A percentile compares a stretch with the other conserved stretches of the same genome.
Evolutionary conservation across 2,888 invertebrate genomes (phyloP).

Genomic region (Erynnis tages): DNA sequence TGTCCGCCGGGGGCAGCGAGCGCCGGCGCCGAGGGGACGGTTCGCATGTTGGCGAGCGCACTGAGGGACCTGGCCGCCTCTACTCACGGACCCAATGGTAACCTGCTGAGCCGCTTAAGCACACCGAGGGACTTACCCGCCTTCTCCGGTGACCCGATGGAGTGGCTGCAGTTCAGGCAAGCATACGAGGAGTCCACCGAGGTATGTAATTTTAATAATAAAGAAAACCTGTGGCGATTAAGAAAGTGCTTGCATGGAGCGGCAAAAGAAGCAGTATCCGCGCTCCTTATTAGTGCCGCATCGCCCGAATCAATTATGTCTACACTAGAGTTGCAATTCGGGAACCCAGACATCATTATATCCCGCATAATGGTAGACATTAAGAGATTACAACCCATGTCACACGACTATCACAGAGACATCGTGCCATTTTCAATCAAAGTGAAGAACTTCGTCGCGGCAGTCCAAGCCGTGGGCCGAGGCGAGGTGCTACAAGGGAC

Average conservation of each 20-base stretch:
- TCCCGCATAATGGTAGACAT: neutral
- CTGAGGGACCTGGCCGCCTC: too few species aligned
- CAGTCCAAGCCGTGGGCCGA: neutral
- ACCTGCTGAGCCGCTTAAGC: slow-evolving; percentile 30
- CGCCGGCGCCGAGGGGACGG: too few species aligned
- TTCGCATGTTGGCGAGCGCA: too few species aligned
- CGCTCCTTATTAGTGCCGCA: slow-evolving; percentile 32
- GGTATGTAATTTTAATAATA: slow-evolving; percentile 8
- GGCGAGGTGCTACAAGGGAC: neutral
- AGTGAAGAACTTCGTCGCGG: slow-evolving; percentile 32
- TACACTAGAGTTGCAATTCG: slow-evolving; percentile 35
- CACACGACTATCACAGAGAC: slow-evolving; percentile 32
- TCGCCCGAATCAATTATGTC: slow-evolving; percentile 31
- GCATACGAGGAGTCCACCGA: neutral
- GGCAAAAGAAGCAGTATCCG: slow-evolving; percentile 35
- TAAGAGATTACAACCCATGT: neutral
- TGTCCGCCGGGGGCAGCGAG: too few species aligned
- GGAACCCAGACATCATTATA: slow-evolving; percentile 34
- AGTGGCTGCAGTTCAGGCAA: slow-evolving; percentile 2
- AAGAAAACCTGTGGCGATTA: slow-evolving; percentile 37
- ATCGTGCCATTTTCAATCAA: slow-evolving; percentile 34
- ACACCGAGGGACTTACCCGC: slow-evolving; percentile 32
- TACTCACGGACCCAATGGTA: too few species aligned
- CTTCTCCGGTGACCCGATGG: slow-evolving; percentile 15
- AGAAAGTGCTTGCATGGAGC: slow-evolving; percentile 35